A percentile compares a stretch with the other conserved stretches of the same genome.
phyloP scores from a whole-genome alignment of 2,888 invertebrate genomes.

The Orchesellides sinensis region DNA sequence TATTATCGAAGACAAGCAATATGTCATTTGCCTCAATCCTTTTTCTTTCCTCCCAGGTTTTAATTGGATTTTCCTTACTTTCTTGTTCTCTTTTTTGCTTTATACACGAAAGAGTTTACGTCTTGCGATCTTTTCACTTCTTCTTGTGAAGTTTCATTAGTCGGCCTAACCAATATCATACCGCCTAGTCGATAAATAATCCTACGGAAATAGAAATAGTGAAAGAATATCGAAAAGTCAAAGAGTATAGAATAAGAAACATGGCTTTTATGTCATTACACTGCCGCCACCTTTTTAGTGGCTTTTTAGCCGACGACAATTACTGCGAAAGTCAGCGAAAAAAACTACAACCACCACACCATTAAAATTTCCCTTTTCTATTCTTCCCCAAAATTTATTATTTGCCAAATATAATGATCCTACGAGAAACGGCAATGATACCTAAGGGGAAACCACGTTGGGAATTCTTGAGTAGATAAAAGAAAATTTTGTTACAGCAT shows the following conservation, averaged over 20 bases:
- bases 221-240: not conserved
- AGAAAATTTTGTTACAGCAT: too few species aligned
- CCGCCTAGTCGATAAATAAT: conserved; percentile 50
- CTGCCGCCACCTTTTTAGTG: not conserved
- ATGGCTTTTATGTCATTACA: not conserved
- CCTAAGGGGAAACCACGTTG: too few species aligned
- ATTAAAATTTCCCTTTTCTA: too few species aligned
- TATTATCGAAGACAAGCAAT: conserved; percentile 52
- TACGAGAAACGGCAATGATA: too few species aligned
- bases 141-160: conserved; percentile 41
- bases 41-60: conserved; percentile 42
- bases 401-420: too few species aligned
- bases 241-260: not conserved
- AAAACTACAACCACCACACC: too few species aligned
- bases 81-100: not conserved
- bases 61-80: conserved; percentile 40
- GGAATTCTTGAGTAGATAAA: too few species aligned
- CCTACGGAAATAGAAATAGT: too few species aligned
- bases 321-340: conserved; percentile 30
- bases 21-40: conserved; percentile 53
- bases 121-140: not conserved
- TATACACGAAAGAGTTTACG: not conserved
- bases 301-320: not conserved
- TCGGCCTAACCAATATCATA: conserved; percentile 38
- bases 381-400: too few species aligned